These are phyloP conservation scores for Gracilinanus agilis DNA, from an alignment of 2,113 vertebrate genomes.

Conservation along the genomic window DNA sequence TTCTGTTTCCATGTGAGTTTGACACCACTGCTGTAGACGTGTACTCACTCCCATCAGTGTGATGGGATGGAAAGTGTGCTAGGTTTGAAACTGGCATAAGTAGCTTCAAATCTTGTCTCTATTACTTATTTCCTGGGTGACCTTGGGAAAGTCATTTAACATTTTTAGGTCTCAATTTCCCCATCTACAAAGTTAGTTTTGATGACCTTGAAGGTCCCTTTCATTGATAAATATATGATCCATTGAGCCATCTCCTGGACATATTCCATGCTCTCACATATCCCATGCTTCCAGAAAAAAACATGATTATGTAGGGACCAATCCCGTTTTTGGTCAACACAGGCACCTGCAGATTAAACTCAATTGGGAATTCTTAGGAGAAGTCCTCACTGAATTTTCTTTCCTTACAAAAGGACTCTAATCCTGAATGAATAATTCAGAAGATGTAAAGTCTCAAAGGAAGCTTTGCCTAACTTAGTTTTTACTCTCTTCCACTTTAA, in stretches of 20 bases:
- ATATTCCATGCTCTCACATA: not conserved
- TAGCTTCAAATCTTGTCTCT: not conserved
- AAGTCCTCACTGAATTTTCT: slow-evolving; percentile 17
- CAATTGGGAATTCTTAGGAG: slow-evolving; percentile 39
- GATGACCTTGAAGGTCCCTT: not conserved
- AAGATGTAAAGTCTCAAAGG: slow-evolving; percentile 57
- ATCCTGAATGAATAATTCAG: slow-evolving; percentile 64
- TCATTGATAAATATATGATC: not conserved
- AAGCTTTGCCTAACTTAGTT: slow-evolving; percentile 53
- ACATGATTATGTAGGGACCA: not conserved
- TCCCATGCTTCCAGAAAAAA: not conserved
- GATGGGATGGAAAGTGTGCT: not conserved
- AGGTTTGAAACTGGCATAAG: not conserved
- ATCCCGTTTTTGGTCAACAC: slow-evolving; percentile 22
- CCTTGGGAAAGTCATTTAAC: not conserved
- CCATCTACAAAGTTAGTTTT: not conserved
- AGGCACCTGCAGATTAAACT: slow-evolving; percentile 13
- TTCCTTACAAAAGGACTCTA: slow-evolving; percentile 34
- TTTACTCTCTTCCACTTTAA: slow-evolving; percentile 49
- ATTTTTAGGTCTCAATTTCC: not conserved
- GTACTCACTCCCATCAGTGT: not conserved
- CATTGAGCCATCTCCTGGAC: not conserved
- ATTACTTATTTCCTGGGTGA: not conserved
- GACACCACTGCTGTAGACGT: not conserved
- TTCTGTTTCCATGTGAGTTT: not conserved